Conservation (phyloP, 2,113 vertebrate genomes). For the Vireo altiloquus region DNA sequence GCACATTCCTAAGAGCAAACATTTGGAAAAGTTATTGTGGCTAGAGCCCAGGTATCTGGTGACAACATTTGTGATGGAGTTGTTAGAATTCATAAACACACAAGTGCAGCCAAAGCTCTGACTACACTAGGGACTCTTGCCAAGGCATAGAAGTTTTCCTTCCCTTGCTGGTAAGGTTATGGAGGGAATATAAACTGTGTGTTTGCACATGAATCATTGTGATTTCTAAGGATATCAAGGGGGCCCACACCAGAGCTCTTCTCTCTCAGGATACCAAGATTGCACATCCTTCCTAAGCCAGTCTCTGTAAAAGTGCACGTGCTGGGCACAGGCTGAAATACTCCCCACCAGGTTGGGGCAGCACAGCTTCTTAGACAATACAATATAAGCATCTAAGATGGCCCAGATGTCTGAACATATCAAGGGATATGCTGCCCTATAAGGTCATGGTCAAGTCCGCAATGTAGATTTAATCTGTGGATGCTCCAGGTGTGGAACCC, state of each 20-base stretch:
- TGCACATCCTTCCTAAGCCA: not conserved
- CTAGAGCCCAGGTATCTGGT: slow-evolving; percentile 49
- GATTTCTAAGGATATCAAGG: slow-evolving; percentile 4
- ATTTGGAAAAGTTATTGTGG: slow-evolving; percentile 35
- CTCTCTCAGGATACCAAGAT: not conserved
- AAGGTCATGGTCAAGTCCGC: not conserved
- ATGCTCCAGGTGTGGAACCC: not conserved
- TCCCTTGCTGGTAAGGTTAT: slow-evolving; percentile 42
- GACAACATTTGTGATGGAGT: not conserved
- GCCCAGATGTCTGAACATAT: not conserved
- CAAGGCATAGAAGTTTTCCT: slow-evolving; percentile 29
- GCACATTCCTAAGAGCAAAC: not conserved
- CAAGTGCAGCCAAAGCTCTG: slow-evolving; percentile 16
- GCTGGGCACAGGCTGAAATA: not conserved
- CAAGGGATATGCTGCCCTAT: not conserved
- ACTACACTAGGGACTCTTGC: slow-evolving; percentile 15
- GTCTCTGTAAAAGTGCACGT: not conserved
- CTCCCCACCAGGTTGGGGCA: accelerated
- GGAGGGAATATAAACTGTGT: slow-evolving; percentile 1
- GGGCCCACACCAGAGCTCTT: not conserved
- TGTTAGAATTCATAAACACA: slow-evolving; percentile 42
- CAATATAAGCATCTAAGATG: not conserved
- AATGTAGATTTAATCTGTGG: not conserved
- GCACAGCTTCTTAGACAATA: not conserved
- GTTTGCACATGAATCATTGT: not conserved